phyloP scores from a whole-genome alignment of 2,888 invertebrate genomes.

The Enchytraeus crypticus region DNA sequence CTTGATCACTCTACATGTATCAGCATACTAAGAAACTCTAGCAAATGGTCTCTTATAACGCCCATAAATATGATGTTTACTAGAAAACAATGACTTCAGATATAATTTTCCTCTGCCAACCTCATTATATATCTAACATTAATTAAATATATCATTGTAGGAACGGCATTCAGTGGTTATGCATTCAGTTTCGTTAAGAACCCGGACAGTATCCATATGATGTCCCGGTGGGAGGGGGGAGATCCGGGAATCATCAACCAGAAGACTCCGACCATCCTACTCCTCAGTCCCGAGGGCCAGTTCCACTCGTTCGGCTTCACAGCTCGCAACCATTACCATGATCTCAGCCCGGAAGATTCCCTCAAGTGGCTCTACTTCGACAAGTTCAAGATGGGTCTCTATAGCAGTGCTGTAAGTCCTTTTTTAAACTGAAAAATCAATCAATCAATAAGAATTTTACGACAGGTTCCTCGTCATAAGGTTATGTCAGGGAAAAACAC shows the following conservation, averaged over 20 bases:
- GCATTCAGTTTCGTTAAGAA: slow-evolving; percentile 53
- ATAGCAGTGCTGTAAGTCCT: no score
- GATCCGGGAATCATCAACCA: slow-evolving; percentile 53
- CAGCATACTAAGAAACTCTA: no score
- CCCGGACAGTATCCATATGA: slow-evolving; percentile 53
- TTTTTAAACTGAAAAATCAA: no score
- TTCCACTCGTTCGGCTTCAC: slow-evolving; percentile 55
- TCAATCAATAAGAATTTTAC: no score
- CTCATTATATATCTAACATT: no score
- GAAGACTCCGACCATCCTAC: slow-evolving; percentile 53
- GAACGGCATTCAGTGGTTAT: slow-evolving; percentile 56
- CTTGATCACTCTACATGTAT: no score
- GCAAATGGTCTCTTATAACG: no score
- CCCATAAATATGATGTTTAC: no score
- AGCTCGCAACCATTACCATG: slow-evolving; percentile 54
- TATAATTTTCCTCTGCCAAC: no score
- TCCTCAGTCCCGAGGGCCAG: slow-evolving; percentile 51
- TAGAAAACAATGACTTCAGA: no score
- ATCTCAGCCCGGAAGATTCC: slow-evolving; percentile 52
- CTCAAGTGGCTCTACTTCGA: slow-evolving; percentile 54
- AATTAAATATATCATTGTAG: slow-evolving; percentile 56
- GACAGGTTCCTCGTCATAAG: no score
- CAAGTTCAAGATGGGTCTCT: slow-evolving; percentile 55
- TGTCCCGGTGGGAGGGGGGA: slow-evolving; percentile 54
- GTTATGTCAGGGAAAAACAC: no score